phyloP scores from a whole-genome alignment of 2,113 vertebrate genomes.

The Oryzias melastigma region DNA sequence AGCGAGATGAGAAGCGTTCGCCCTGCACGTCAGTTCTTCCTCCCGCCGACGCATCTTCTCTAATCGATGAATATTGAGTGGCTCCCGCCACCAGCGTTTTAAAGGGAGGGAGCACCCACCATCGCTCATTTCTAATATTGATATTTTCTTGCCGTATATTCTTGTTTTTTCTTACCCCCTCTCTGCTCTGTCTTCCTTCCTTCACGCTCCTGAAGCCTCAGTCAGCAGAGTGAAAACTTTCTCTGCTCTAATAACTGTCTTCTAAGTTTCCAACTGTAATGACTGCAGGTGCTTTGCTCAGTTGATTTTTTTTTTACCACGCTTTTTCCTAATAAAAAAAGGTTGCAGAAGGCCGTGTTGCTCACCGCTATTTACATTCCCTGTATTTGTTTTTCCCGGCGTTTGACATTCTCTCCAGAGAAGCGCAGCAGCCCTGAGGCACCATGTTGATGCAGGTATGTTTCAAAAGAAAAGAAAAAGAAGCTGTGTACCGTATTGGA shows the following conservation, averaged over 20 bases:
- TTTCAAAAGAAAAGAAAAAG: neutral
- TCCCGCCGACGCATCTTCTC: constrained; percentile 44
- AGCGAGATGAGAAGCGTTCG: constrained; percentile 37
- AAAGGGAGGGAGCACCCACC: constrained; percentile 37
- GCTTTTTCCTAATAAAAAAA: constrained; percentile 29
- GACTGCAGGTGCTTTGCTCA: constrained; percentile 46
- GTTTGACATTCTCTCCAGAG: constrained; percentile 41
- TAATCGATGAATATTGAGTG: constrained; percentile 72
- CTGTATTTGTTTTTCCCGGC: constrained; percentile 24
- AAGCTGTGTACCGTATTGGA: too few species aligned
- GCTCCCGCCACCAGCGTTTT: constrained; percentile 63
- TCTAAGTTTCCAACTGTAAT: constrained; percentile 48
- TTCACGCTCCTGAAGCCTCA: constrained; percentile 44
- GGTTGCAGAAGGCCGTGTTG: constrained; percentile 31
- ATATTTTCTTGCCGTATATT: constrained; percentile 55
- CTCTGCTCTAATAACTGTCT: constrained; percentile 40
- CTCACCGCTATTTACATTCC: constrained; percentile 30
- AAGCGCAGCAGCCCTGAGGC: constrained; percentile 14
- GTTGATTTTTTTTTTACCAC: neutral
- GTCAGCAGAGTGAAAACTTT: constrained; percentile 44
- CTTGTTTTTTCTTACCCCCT: constrained; percentile 1
- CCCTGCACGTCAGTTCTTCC: constrained; percentile 32
- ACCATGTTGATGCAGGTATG: neutral
- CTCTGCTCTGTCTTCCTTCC: constrained; percentile 29
- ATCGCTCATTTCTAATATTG: constrained; percentile 69